Evolutionary conservation across 2,113 vertebrate genomes (phyloP), one percentile per base, ranked within the genome.

Genomic region (Tinamus guttatus): DNA sequence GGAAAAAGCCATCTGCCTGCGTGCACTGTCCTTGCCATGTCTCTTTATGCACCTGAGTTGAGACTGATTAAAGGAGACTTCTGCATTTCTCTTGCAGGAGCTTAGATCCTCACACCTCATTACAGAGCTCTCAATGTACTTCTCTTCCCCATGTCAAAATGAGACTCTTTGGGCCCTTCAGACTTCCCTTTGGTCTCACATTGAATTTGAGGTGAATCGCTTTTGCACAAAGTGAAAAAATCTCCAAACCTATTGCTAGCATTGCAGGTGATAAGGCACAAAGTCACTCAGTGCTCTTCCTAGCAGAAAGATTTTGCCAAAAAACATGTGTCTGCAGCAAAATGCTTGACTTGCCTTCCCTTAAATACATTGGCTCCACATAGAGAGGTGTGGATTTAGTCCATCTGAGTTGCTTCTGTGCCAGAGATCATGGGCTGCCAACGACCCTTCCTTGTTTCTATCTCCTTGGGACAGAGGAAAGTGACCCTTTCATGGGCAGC

Each of bases 231-330:
- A 94, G 63, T 71, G 62, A 81, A 45, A 62, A 22, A 40, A 69
- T 43, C 69, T 81, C 60, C 74, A 69, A 58, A 78, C 64, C 83
- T 89, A 21, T 65, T 82, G 75, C 77, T 82, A 82, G 81, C 54
- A 78, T 16, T 14, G 59, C 75, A 89, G 89, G 71, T 83, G 91
- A 41, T 56, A 59, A 59, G 60, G 60, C 51, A 71, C 82, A 58
- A 56, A 81, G 92, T 75, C 85, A 94, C 93, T 86, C 36, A 36
- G 52, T 71, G 51, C 63, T 70, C 22, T 86, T 76, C 38, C 51
- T 67, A 32, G 80, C n/a, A 41, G 69, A 52, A 43, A 40, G 62
- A 22, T 81, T 75, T 89, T 90, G 54, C 47, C 59, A 40, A 69
- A 64, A 74, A 60, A 73, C 30, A 22, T 0, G 0, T 12, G 45